A percentile compares a stretch with the other conserved stretches of the same genome.
Evolutionary conservation across 1,140 invertebrate species (phyloP).

Genomic region (Brachionus plicatilis): DNA sequence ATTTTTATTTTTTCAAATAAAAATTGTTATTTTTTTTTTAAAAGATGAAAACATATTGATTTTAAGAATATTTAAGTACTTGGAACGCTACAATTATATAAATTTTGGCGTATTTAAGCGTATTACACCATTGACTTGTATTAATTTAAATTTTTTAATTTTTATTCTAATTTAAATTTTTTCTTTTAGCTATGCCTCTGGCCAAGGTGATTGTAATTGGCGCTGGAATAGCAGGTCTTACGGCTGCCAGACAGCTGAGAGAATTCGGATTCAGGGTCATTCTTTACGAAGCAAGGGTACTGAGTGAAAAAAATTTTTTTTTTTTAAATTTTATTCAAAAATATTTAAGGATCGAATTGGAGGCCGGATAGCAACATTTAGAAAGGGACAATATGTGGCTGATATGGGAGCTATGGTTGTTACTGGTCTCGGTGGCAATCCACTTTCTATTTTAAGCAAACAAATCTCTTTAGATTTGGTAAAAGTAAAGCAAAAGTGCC

Average conservation of each 20-base stretch:
- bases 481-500: slow-evolving; percentile 85
- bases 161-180: background rate
- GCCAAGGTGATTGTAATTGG: slow-evolving; percentile 91
- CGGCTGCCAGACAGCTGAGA: slow-evolving; percentile 84
- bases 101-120: slow-evolving; percentile 96
- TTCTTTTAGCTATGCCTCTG: slow-evolving; percentile 56
- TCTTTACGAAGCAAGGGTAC: slow-evolving; percentile 80
- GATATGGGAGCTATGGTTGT: slow-evolving; percentile 74
- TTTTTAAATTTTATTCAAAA: background rate
- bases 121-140: slow-evolving; percentile 60
- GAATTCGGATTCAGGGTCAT: slow-evolving; percentile 94
- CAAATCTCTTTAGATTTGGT: slow-evolving; percentile 90
- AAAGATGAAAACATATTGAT: slow-evolving; percentile 70
- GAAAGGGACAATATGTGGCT: slow-evolving; percentile 86
- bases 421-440: slow-evolving; percentile 77
- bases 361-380: slow-evolving; percentile 89
- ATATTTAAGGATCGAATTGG: slow-evolving; percentile 75
- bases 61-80: slow-evolving; percentile 77
- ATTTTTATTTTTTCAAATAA: background rate
- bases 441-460: slow-evolving; percentile 85
- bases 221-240: slow-evolving; percentile 84
- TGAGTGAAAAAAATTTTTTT: slow-evolving; percentile 41
- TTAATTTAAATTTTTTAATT: slow-evolving; percentile 24
- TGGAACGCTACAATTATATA: slow-evolving; percentile 92
- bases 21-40: background rate